Percentiles rank a stretch among this genome's conserved stretches.
Conservation (phyloP, 2,797 vertebrate species). For the Eleutherodactylus coqui region DNA sequence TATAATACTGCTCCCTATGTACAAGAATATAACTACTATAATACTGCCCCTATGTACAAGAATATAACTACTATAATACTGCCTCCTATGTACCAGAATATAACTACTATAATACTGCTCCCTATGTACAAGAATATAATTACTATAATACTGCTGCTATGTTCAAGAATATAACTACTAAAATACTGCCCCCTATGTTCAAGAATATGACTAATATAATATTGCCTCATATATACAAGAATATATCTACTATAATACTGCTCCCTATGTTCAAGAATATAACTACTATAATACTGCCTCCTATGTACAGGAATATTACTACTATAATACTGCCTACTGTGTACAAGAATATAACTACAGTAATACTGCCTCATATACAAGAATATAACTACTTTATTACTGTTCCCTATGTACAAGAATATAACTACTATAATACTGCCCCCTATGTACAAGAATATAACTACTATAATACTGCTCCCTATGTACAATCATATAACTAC, state of each 20-base stretch:
- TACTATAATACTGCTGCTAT: not conserved
- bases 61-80: constrained; percentile 5
- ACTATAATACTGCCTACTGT: not conserved
- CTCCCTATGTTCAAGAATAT: not conserved
- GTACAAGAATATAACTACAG: not conserved
- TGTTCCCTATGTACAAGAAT: not conserved
- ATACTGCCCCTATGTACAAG: too few species aligned
- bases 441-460: not conserved
- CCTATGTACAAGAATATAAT: not conserved
- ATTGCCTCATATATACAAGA: too few species aligned
- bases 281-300: not conserved
- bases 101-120: not conserved
- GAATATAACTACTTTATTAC: constrained; percentile 1
- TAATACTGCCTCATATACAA: not conserved
- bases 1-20: constrained; percentile 2
- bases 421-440: constrained; percentile 5
- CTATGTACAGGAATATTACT: not conserved
- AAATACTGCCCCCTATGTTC: too few species aligned
- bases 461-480: not conserved
- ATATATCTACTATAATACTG: too few species aligned
- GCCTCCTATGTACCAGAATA: not conserved
- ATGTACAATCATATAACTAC: not conserved
- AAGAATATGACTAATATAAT: too few species aligned
- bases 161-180: not conserved
- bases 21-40: not conserved